Evolutionary conservation across 2,113 vertebrate genomes (phyloP).

Genomic region (Canis aureus): DNA sequence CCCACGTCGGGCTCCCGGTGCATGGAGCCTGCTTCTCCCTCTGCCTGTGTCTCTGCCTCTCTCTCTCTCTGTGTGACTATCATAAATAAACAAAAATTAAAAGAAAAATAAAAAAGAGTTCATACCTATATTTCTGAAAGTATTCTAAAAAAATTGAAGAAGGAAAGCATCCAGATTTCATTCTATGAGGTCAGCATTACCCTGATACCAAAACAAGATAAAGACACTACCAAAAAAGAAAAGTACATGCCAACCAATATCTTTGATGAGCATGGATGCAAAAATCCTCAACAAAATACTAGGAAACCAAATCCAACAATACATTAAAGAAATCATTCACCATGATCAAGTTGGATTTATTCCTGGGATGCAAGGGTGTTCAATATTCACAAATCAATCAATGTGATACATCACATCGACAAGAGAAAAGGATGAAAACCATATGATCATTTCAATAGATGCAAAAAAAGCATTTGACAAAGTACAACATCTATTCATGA

Average conservation of each 20-base stretch:
- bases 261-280: not conserved
- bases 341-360: not conserved
- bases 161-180: not conserved
- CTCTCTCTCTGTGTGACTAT: no score
- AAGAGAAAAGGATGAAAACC: not conserved
- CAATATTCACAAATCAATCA: not conserved
- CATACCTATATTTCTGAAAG: not conserved
- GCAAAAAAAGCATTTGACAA: not conserved
- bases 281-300: not conserved
- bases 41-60: no score
- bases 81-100: no score
- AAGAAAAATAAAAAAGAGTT: not conserved
- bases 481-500: not conserved
- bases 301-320: not conserved
- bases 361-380: not conserved
- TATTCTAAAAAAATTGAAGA: not conserved
- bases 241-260: not conserved
- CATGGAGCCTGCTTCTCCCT: no score
- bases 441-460: not conserved
- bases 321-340: not conserved
- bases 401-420: not conserved
- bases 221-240: not conserved
- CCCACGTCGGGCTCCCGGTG: no score
- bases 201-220: not conserved
- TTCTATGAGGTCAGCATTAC: not conserved